Conservation (phyloP, 2,113 vertebrate species). For the Tringa solitaria region DNA sequence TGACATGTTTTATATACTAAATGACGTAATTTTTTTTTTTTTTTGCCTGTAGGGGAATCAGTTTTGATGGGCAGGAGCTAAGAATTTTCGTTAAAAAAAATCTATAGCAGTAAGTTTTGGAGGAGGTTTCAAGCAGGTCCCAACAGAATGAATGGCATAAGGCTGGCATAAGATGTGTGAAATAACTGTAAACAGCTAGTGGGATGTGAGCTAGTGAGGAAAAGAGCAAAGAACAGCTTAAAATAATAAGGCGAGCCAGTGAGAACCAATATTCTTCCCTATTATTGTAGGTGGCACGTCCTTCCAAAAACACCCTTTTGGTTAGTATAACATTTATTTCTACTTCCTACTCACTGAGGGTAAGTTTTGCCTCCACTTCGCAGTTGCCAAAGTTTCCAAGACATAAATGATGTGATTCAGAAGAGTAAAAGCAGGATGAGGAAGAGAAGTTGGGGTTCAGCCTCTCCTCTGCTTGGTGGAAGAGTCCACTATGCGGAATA, state of each 20-base stretch:
- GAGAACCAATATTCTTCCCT: conserved; percentile 54
- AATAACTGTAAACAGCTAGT: conserved; percentile 71
- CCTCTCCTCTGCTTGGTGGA: neutral
- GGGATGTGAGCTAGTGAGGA: conserved; percentile 67
- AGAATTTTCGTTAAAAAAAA: neutral
- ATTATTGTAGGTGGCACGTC: conserved; percentile 45
- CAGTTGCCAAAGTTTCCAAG: neutral
- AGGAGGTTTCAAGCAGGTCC: conserved; percentile 61
- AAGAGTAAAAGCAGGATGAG: neutral
- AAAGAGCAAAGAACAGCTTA: conserved; percentile 70
- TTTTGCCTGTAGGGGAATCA: neutral
- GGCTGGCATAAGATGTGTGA: conserved; percentile 67
- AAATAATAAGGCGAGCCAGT: conserved; percentile 60
- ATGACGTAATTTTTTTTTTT: conserved; percentile 42
- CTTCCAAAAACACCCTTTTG: conserved; percentile 56
- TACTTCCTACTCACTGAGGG: conserved; percentile 36
- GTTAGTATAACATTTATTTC: conserved; percentile 40
- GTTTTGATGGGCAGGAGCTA: conserved; percentile 53
- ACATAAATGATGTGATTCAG: neutral
- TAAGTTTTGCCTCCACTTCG: conserved; percentile 33
- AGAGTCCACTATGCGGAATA: neutral
- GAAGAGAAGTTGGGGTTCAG: neutral
- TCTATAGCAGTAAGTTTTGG: conserved; percentile 40
- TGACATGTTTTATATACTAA: conserved; percentile 45
- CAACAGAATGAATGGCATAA: conserved; percentile 71